A percentile compares a stretch with the other conserved stretches of the same genome.
Conservation (phyloP, 2,113 vertebrate species). For the Corythaeola cristata region DNA sequence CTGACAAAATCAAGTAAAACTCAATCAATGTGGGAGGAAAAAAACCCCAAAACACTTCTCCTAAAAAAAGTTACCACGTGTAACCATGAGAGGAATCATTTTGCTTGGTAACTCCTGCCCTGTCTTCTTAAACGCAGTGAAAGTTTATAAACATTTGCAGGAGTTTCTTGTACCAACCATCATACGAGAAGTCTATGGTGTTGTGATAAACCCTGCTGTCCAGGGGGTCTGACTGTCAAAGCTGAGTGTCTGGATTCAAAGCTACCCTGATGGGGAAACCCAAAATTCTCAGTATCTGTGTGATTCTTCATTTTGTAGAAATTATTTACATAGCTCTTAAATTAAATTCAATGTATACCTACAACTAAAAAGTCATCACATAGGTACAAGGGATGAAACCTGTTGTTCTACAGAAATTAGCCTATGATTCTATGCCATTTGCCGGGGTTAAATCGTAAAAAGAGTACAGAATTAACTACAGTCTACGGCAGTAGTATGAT, state of each 20-base stretch:
- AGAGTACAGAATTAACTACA: background rate
- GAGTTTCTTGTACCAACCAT: background rate
- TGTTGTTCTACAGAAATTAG: background rate
- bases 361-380: background rate
- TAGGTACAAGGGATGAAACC: background rate
- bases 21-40: constrained; percentile 13
- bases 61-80: background rate
- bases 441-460: background rate
- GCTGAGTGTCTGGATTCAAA: background rate
- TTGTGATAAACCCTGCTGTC: background rate
- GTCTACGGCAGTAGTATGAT: background rate
- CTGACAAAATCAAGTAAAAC: constrained; percentile 40
- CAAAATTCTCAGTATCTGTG: background rate
- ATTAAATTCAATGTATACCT: background rate
- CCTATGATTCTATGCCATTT: background rate
- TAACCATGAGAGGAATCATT: background rate
- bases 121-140: background rate
- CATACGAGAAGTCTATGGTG: background rate
- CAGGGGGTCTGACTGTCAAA: background rate
- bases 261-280: background rate
- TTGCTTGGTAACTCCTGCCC: background rate
- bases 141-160: background rate
- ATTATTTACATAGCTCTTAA: background rate
- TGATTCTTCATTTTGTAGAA: background rate
- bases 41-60: background rate